phyloP scores from a whole-genome alignment of 2,888 invertebrate species.

The Drosophila pseudotakahashii region DNA sequence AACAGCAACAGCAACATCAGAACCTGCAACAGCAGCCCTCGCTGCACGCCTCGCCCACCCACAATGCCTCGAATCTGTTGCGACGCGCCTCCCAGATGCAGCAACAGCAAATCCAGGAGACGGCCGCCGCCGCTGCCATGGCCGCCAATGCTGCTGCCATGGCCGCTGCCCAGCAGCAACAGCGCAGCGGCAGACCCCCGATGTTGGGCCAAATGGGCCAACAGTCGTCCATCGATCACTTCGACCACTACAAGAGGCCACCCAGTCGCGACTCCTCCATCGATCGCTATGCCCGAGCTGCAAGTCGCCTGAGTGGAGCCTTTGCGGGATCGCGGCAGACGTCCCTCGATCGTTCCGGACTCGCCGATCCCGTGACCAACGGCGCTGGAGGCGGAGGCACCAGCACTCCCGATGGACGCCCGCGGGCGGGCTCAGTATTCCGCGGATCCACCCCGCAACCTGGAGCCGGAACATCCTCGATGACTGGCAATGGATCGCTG shows the following conservation, averaged over 20 bases:
- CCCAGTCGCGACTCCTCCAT: slow-evolving; percentile 95
- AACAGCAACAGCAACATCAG: slow-evolving; percentile 46
- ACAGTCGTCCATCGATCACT: slow-evolving; percentile 93
- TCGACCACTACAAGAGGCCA: slow-evolving; percentile 96
- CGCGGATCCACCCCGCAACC: slow-evolving; percentile 84
- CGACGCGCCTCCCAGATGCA: slow-evolving; percentile 79
- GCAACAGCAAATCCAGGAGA: slow-evolving; percentile 74
- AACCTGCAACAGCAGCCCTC: slow-evolving; percentile 69
- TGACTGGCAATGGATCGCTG: slow-evolving; percentile 88
- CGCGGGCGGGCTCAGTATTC: slow-evolving; percentile 86
- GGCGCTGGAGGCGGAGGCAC: slow-evolving; percentile 50
- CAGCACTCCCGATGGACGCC: slow-evolving; percentile 79
- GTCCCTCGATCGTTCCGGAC: slow-evolving; percentile 89
- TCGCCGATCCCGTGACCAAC: slow-evolving; percentile 59
- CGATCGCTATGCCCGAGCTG: slow-evolving; percentile 91
- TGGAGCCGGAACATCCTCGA: slow-evolving; percentile 75
- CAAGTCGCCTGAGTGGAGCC: slow-evolving; percentile 86
- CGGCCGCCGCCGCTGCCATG: slow-evolving; percentile 57
- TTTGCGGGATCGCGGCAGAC: slow-evolving; percentile 89
- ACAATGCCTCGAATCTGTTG: slow-evolving; percentile 66
- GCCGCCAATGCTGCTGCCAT: slow-evolving; percentile 49
- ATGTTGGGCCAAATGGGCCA: slow-evolving; percentile 82
- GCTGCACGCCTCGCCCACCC: slow-evolving; percentile 66
- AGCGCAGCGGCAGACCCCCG: slow-evolving; percentile 86
- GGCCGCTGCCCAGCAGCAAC: slow-evolving; percentile 67